Evolutionary conservation across 2,113 vertebrate species (phyloP).

Genomic region (Atrichornis clamosus): DNA sequence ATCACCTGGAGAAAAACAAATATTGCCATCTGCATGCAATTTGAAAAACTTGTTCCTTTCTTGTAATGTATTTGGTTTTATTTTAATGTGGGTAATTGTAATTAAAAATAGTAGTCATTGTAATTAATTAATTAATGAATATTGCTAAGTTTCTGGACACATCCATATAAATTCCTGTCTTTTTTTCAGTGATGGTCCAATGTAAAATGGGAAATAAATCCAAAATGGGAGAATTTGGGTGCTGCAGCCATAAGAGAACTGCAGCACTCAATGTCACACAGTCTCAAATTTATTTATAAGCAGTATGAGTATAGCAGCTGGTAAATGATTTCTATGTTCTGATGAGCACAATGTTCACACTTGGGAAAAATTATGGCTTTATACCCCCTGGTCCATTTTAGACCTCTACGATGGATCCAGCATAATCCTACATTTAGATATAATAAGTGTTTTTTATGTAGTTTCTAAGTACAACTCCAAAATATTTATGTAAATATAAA

Average conservation of each 20-base stretch:
- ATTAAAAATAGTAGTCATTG: neutral
- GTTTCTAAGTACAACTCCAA: neutral
- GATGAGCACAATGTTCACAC: neutral
- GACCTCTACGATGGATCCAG: neutral
- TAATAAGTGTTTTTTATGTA: accelerated
- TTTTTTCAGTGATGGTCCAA: neutral
- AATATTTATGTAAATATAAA: neutral
- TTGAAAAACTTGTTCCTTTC: neutral
- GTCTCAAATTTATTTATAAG: neutral
- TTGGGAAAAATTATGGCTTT: neutral
- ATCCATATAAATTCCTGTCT: neutral
- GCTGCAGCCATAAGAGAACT: neutral
- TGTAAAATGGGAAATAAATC: neutral
- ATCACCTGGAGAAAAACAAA: neutral
- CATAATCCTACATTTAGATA: neutral
- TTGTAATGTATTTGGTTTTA: neutral
- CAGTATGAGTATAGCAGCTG: neutral
- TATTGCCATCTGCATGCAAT: neutral
- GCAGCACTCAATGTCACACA: neutral
- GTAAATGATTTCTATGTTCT: neutral
- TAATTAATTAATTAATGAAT: neutral
- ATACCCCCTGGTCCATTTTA: neutral
- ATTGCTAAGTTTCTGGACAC: neutral
- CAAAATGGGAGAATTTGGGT: neutral
- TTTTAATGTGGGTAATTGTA: neutral